phyloP scores from a whole-genome alignment of 2,113 vertebrate genomes.

The Leptobrachium leishanense region DNA sequence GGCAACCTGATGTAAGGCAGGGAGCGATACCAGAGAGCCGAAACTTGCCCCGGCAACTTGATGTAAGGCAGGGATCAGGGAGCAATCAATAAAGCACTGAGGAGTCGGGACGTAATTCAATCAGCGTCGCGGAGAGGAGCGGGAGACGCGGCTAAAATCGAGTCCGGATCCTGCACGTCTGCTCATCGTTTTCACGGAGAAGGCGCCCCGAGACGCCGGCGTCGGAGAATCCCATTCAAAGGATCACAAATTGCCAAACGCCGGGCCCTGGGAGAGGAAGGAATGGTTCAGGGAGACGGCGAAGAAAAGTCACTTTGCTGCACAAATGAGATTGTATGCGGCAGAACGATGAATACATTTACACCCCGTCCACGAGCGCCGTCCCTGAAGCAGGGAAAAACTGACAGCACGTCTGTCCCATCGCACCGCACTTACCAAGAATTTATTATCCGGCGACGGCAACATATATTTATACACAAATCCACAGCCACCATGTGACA shows the following conservation, averaged over 20 bases:
- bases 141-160: not conserved
- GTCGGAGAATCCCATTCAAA: not conserved
- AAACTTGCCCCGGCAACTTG: not conserved
- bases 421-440: not conserved
- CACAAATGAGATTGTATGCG: not conserved
- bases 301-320: not conserved
- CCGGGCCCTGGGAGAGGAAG: not conserved
- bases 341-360: not conserved
- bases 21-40: not conserved
- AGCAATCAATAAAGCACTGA: not conserved
- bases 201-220: not conserved
- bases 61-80: not conserved
- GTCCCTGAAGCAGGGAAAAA: not conserved
- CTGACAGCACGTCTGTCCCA: not conserved
- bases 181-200: not conserved
- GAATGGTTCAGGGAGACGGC: not conserved
- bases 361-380: not conserved
- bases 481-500: too few species aligned
- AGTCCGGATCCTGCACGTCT: not conserved
- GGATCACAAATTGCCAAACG: not conserved
- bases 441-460: not conserved
- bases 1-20: not conserved
- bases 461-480: too few species aligned
- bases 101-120: constrained; percentile 5
- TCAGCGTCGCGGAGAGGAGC: not conserved